Base-by-base conservation (phyloP, 35 echinoderm and acorn worm genomes). In the Chiridota heheva region DNA sequence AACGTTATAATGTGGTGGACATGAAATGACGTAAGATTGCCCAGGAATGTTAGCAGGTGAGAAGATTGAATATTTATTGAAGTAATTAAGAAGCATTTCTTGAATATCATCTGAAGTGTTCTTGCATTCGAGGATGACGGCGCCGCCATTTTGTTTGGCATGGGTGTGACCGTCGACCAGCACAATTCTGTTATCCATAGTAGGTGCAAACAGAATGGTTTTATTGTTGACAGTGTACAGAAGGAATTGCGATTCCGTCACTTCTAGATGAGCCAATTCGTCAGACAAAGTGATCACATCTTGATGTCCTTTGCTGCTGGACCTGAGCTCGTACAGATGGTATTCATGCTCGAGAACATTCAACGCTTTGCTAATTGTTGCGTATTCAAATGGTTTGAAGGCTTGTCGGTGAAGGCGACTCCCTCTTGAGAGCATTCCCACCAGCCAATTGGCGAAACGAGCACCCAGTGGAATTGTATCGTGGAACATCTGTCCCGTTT, bases 101-200 rank as follows among this genome's bases (percentile, higher is more conserved):
- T 53, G 10, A 53, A 53, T 73, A 43, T 44, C 69, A 5, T 16
- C 1, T 73, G 69, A 38, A 7, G 39, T 73, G 3, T 44, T 4
- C 48, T 44, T 15, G 22, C 43, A 42, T 24, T 42, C 16, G 5
- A 73, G 13, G 22, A 73, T 48, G 1, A 73, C 3, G 36, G 69
- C 69, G 69, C 69, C 69, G 40, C 69, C 69, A 48, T 73, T 73
- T 43, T 44, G 42, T 44, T 73, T 38, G 20, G 69, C 48, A 33
- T 73, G 69, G 12, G 39, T 48, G 22, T 73, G 69, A 24, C 39
- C 69, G 69, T 73, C 69, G 0, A 73, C 48, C 12, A 73, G 43
- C 4, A 73, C 17, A 1, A 73, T 48, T 20, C 27, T 4, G 48
- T 73, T 48, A 73, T 73, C 43, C 18, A 44, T 44, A 16, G 69